phyloP scores from a whole-genome alignment of 2,113 vertebrate genomes.

The Acanthochromis polyacanthus region DNA sequence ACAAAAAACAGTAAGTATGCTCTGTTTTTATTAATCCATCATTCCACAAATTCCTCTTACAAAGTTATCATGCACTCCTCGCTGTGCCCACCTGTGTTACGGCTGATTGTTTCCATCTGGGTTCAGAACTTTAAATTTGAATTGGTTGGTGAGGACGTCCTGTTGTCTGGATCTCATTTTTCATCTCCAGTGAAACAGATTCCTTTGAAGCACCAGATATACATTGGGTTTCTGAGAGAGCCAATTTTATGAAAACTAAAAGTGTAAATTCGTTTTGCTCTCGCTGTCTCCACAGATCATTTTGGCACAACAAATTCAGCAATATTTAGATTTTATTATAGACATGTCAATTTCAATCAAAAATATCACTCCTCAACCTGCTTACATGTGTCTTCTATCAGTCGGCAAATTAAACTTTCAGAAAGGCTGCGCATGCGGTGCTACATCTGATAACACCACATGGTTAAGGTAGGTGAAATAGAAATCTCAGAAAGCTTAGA shows the following conservation, averaged over 20 bases:
- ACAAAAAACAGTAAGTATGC: not conserved
- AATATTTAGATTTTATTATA: conserved; percentile 4
- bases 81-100: conserved; percentile 47
- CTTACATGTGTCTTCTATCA: conserved; percentile 59
- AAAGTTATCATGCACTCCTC: conserved; percentile 37
- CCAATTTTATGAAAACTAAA: conserved; percentile 6
- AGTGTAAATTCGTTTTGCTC: not conserved
- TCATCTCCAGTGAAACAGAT: conserved; percentile 13
- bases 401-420: conserved; percentile 58
- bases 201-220: conserved; percentile 46
- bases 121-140: conserved; percentile 23
- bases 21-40: conserved; percentile 20
- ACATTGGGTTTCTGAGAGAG: not conserved
- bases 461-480: conserved; percentile 40
- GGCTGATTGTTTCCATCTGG: conserved; percentile 53
- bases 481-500: conserved; percentile 51
- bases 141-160: conserved; percentile 47
- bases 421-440: conserved; percentile 22
- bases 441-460: conserved; percentile 38
- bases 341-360: conserved; percentile 10
- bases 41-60: conserved; percentile 20
- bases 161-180: conserved; percentile 60
- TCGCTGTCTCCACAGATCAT: not conserved
- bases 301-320: conserved; percentile 1
- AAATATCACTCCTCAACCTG: conserved; percentile 16